Evolutionary conservation across 2,888 invertebrate genomes (phyloP), one percentile per base, ranked within the genome.

Genomic region (Anarsia innoxiella): DNA sequence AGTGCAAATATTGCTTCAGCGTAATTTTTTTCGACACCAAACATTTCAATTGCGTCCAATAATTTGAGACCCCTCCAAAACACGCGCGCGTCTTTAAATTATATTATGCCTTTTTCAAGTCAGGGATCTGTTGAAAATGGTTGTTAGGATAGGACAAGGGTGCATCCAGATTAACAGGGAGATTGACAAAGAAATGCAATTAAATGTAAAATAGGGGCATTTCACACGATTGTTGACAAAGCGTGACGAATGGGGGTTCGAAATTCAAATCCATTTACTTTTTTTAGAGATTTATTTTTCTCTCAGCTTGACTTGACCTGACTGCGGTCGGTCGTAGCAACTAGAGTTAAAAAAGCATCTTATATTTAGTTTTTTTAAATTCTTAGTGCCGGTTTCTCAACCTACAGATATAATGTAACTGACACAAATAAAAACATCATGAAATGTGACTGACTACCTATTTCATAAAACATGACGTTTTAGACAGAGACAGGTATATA

Each of bases 151-250:
- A 51, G 60, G 62, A 71, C 74, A 75, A 82, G 83, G 80, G 83
- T 78, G 79, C 78, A 79, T 77, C 59, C 69, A 75, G 75, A 80
- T 78, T 80, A 77, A 74, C 76, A 56, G 71, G 71, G 72, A 73
- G 71, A 77, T 78, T 66, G 72, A 82, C 82, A 83, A 82, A 84
- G 82, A 82, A 83, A 84, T 82, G 83, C 80, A 84, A 84, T 84
- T 84, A 83, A 82, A 84, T 84, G 80, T 80, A 82, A 82, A 84
- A 77, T 79, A 82, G 74, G 82, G 82, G 70, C 59, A 69, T 68
- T 78, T 72, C 77, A 78, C 80, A 79, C 77, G 73, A 70, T 46
- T 78, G 77, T 79, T 82, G 79, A 82, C 80, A 68, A 51, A 67
- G 49, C 65, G 77, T 75, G 78, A 76, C 82, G 75, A 77, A 79